Evolutionary conservation across 1,140 invertebrate genomes (phyloP).

Genomic region (Trichonephila inaurata): DNA sequence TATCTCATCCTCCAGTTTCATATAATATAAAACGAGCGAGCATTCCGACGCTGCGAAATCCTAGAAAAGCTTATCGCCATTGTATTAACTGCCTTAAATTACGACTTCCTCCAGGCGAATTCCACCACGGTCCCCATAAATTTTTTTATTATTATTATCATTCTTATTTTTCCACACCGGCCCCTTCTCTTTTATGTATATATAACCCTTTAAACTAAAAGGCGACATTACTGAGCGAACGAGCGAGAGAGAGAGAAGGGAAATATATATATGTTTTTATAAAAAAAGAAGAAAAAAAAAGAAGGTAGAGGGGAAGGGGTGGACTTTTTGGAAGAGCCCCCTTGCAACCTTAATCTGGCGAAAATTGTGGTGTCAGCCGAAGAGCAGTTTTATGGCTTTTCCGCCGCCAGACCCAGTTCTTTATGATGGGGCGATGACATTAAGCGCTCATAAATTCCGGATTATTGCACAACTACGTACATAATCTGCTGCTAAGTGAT

Average conservation of each 20-base stretch:
- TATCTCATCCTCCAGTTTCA: slow-evolving; percentile 7
- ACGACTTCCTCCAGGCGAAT: slow-evolving; percentile 34
- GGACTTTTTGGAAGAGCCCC: not conserved
- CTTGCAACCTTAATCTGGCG: slow-evolving; percentile 71
- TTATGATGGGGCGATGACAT: slow-evolving; percentile 75
- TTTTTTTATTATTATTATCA: slow-evolving; percentile 44
- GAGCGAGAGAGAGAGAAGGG: not conserved
- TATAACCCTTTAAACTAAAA: slow-evolving; percentile 45
- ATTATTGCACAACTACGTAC: slow-evolving; percentile 77
- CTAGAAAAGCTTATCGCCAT: slow-evolving; percentile 40
- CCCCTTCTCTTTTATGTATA: slow-evolving; percentile 7
- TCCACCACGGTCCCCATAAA: slow-evolving; percentile 6
- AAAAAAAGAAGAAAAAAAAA: slow-evolving; percentile 34
- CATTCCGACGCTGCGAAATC: slow-evolving; percentile 1
- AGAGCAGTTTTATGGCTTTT: slow-evolving; percentile 70
- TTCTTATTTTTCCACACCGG: not conserved
- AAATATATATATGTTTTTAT: slow-evolving; percentile 65
- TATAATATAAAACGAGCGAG: not conserved
- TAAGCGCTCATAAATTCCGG: slow-evolving; percentile 76
- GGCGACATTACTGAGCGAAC: slow-evolving; percentile 23
- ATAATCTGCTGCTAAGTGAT: slow-evolving; percentile 77
- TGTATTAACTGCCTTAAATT: slow-evolving; percentile 50
- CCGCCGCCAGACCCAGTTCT: slow-evolving; percentile 64
- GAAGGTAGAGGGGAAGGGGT: not conserved
- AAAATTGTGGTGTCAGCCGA: slow-evolving; percentile 76